Base-by-base conservation (phyloP, 2,113 vertebrate species). In the Sarotherodon lohbergeri region DNA sequence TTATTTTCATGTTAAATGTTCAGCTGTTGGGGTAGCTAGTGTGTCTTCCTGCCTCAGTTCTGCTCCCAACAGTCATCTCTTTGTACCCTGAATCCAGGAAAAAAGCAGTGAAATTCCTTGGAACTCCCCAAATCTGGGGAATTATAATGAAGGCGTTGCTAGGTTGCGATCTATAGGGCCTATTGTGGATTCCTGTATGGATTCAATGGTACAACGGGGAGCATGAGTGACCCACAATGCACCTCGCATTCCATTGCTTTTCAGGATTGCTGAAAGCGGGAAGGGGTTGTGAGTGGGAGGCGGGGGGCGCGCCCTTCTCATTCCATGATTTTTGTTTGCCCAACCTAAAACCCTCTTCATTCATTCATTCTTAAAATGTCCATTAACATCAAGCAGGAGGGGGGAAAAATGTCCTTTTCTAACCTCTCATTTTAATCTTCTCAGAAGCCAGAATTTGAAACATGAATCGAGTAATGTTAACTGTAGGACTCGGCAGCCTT, bases 111-210 rank as follows among this genome's bases (percentile, higher is more conserved):
- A 93, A 94, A 93, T 94, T 95, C 92, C 88, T 80, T 82, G 85
- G 86, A 93, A 93, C 89, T 92, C 90, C 90, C 89, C 89, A 94
- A 95, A 93, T 95, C 94, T 91, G 78, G 88, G 85, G 92, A 91
- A 93, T 95, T 95, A 89, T 91, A 94, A 95, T 95, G 91, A 93
- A 92, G 84, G 22, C 80, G 96, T 96, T 96, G 95, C 96, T 93
- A 91, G 91, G 96, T 92, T 94, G 88, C 94, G 8, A 92, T 93
- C 91, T 93, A 94, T 93, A 95, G 93, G 84, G 92, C 24, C 92
- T 90, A 91, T 96, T 96, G 93, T 95, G 88, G 50, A 41, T 86
- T 89, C 86, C 85, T 92, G 90, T 94, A 93, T 94, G 89, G 93
- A 91, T 90, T 94, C 89, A 92, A 36, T 85, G 87, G 92, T 87